Base-by-base conservation (phyloP, 2,888 invertebrate genomes). In the Mesoligia furuncula region DNA sequence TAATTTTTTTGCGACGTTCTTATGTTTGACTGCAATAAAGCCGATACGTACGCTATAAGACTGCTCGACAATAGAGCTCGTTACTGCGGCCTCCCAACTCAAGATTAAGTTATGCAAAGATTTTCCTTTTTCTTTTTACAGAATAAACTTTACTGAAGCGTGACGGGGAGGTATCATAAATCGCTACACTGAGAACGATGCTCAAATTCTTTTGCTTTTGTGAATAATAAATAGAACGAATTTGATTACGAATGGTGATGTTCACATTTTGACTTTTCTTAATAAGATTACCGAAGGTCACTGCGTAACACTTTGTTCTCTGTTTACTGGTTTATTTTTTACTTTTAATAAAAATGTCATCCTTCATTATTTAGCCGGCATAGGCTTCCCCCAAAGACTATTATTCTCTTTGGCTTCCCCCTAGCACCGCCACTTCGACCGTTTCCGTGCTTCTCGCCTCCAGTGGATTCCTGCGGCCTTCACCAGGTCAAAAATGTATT, bases 31-130 rank as follows among this genome's bases (percentile, higher is more conserved):
- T 76, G 76, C 71, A 61, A 59, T 84, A 80, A 81, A 79, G 71
- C 70, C 82, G 80, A 68, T 81, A 70, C 51, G n/a, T 83, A 71
- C n/a, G 45, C 71, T 72, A 61, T 88, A 76, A 84, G 81, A 88
- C 81, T 77, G 36, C 78, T 79, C 79, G 77, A 93, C 93, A 94
- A 94, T 93, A 89, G 90, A 87, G 77, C 89, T 94, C 92, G 91
- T 93, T 93, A 93, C 88, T 74, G 85, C 71, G 82, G 75, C 74
- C 86, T 75, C 74, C 82, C 87, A 69, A 83, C 80, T 73, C 73
- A 80, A 79, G 79, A 87, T 85, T 88, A 91, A 88, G 86, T 87
- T 87, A 88, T 90, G 88, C 83, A 78, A 86, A 88, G 84, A 87
- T 86, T 87, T 87, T 78, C 72, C 75, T 87, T 87, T 85, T 86